Conservation (phyloP, 2,113 vertebrate species). For the Indicator indicator region DNA sequence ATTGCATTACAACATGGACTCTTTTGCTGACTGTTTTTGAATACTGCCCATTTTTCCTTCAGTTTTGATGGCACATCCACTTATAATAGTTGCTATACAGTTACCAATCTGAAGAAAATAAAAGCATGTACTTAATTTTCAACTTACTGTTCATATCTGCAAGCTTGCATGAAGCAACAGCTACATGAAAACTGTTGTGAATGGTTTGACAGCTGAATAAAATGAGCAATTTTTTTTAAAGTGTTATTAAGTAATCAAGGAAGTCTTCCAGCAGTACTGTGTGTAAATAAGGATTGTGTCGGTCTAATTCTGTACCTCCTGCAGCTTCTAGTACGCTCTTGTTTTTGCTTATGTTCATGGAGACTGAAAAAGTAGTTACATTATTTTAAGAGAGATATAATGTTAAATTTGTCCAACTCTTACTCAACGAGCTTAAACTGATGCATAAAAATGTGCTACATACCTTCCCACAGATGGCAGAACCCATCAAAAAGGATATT, state of each 20-base stretch:
- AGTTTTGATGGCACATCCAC: background rate
- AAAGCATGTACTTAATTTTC: background rate
- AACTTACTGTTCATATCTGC: background rate
- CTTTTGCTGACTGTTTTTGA: background rate
- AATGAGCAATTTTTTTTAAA: background rate
- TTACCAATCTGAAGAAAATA: background rate
- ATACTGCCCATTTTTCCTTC: background rate
- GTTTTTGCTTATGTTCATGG: background rate
- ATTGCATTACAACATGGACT: background rate
- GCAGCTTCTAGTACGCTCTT: background rate
- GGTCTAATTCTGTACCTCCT: background rate
- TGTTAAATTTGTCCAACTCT: background rate
- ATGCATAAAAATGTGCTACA: background rate
- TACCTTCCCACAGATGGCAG: background rate
- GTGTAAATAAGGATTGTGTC: background rate
- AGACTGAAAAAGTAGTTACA: background rate
- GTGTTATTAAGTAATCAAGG: slow-evolving; percentile 14
- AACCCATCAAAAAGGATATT: background rate
- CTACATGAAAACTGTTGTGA: background rate
- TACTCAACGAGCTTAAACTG: no score
- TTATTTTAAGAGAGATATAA: background rate
- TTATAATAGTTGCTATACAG: background rate
- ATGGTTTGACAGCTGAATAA: slow-evolving; percentile 7
- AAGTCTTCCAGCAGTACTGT: background rate
- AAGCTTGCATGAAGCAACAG: background rate